phyloP scores from a whole-genome alignment of 1,140 invertebrate species.

The Delia radicum region DNA sequence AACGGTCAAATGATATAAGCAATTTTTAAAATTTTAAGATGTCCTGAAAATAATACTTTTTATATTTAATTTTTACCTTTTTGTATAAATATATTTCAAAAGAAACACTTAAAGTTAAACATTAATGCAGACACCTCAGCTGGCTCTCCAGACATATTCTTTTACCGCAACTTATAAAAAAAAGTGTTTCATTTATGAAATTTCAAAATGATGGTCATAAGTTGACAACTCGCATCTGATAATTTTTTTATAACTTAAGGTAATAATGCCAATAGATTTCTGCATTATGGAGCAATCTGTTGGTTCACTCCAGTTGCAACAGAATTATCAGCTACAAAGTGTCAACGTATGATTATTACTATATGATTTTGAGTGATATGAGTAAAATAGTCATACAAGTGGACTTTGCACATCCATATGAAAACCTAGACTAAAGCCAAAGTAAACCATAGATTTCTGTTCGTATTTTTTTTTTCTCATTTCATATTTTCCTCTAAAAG shows the following conservation, averaged over 20 bases:
- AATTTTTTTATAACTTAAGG: neutral
- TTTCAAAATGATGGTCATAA: too few relatives aligned
- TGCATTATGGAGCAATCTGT: too few relatives aligned
- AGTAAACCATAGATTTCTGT: neutral
- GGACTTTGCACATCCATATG: neutral
- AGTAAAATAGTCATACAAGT: neutral
- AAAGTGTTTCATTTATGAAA: too few relatives aligned
- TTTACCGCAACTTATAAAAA: conserved; percentile 6
- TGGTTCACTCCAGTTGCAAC: neutral
- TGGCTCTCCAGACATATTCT: neutral
- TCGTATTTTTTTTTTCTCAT: neutral
- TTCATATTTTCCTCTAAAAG: neutral
- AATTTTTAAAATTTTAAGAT: too few relatives aligned
- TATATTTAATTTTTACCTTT: too few relatives aligned
- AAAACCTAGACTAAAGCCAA: neutral
- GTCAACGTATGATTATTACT: neutral
- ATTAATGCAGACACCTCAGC: conserved; percentile 1
- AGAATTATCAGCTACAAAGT: neutral
- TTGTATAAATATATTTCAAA: neutral
- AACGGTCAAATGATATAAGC: too few relatives aligned
- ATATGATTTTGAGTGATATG: neutral
- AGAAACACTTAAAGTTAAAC: neutral
- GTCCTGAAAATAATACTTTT: too few relatives aligned
- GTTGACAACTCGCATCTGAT: too few relatives aligned
- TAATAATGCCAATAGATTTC: too few relatives aligned